These are phyloP conservation scores for Taxidea taxus DNA, from an alignment of 2,113 vertebrate genomes.

Conservation along the genomic window DNA sequence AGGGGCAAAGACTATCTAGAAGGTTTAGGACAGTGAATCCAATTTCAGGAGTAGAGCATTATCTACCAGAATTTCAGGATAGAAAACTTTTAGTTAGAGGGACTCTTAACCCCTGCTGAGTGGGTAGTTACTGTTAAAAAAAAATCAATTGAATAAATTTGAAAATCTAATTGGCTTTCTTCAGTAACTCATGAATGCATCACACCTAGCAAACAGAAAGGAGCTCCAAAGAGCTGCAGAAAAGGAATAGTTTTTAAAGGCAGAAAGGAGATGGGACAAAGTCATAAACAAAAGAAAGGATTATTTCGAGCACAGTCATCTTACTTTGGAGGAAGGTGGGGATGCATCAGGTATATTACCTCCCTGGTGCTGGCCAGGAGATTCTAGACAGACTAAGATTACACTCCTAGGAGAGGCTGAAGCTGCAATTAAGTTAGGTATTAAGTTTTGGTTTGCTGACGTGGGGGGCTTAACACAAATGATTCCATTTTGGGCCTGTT, in stretches of 20 bases:
- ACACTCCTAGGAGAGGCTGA: background rate
- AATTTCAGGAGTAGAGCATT: background rate
- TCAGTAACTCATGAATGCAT: background rate
- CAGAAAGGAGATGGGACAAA: background rate
- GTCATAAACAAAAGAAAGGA: background rate
- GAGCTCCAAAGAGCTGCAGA: background rate
- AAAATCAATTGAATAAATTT: background rate
- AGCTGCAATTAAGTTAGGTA: background rate
- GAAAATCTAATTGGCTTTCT: background rate
- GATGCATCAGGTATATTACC: background rate
- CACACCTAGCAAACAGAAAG: background rate
- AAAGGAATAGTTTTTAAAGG: background rate
- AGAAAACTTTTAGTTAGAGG: background rate
- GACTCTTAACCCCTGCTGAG: background rate
- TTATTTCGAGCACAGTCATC: background rate
- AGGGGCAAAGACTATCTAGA: background rate
- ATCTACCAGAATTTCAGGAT: background rate
- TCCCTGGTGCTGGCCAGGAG: background rate
- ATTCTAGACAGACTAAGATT: background rate
- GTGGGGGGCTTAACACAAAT: background rate
- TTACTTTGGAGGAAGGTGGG: background rate
- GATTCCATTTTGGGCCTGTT: background rate
- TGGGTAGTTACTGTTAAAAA: background rate
- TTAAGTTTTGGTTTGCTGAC: background rate
- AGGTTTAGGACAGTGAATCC: background rate